These are phyloP conservation scores for Tortrix viridana DNA, from an alignment of 2,888 invertebrate genomes.

Conservation along the genomic window DNA sequence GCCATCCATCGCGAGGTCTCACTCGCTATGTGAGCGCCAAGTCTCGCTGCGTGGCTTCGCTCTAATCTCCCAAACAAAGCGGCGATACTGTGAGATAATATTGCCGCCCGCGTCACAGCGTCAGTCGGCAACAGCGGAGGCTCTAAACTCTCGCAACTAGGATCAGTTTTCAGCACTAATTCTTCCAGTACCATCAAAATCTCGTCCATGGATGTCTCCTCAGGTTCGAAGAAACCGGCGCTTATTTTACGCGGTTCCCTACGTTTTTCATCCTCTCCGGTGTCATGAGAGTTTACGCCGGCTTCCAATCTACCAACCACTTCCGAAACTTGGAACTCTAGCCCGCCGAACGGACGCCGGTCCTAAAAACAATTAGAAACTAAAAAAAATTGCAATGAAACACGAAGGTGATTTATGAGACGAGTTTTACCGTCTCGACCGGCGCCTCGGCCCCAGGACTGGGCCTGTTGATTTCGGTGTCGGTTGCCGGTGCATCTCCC, in stretches of 20 bases:
- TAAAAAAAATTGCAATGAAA: constrained; percentile 43
- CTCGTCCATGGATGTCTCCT: constrained; percentile 85
- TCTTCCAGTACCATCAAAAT: constrained; percentile 85
- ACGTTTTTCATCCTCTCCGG: constrained; percentile 68
- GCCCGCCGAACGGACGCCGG: constrained; percentile 85
- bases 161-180: constrained; percentile 85
- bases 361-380: constrained; percentile 70
- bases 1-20: constrained; percentile 95
- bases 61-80: constrained; percentile 94
- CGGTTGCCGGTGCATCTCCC: constrained; percentile 75
- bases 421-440: constrained; percentile 62
- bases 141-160: constrained; percentile 86
- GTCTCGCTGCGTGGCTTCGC: constrained; percentile 89
- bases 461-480: constrained; percentile 65
- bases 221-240: constrained; percentile 80
- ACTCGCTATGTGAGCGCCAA: constrained; percentile 91
- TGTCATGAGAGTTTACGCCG: constrained; percentile 79
- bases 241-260: constrained; percentile 77
- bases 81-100: constrained; percentile 94
- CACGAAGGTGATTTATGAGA: constrained; percentile 28
- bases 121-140: constrained; percentile 86
- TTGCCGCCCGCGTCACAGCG: constrained; percentile 84
- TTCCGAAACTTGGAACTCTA: constrained; percentile 90
- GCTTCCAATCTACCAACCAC: constrained; percentile 89
- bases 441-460: constrained; percentile 58